A percentile compares a stretch with the other conserved stretches of the same genome.
These are phyloP conservation scores for Gymnocypris eckloni DNA, from an alignment of 2,797 vertebrate species.

Conservation along the genomic window DNA sequence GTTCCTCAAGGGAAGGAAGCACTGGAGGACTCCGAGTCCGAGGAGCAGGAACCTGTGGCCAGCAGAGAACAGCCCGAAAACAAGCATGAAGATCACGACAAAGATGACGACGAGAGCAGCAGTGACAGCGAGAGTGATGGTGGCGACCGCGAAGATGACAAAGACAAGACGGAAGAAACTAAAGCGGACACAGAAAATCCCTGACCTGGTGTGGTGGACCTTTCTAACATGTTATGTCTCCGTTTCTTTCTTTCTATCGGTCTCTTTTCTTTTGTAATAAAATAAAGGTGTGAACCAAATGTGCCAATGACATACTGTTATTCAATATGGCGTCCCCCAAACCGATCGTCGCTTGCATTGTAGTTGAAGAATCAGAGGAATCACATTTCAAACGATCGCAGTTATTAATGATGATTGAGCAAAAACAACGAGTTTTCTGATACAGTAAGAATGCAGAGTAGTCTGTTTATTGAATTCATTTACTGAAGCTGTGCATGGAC, in stretches of 20 bases:
- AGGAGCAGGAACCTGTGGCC: background rate
- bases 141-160: conserved; percentile 9
- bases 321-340: background rate
- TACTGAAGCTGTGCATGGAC: background rate
- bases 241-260: conserved; percentile 42
- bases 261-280: conserved; percentile 57
- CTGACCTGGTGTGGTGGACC: background rate
- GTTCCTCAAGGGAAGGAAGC: conserved; percentile 3
- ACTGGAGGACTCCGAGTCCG: background rate
- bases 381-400: background rate
- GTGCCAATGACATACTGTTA: conserved; percentile 11
- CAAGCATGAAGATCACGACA: conserved; percentile 63
- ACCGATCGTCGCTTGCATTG: background rate
- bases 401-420: background rate
- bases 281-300: conserved; percentile 48
- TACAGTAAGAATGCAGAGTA: background rate
- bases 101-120: conserved; percentile 48
- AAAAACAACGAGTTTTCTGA: background rate
- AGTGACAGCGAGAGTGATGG: conserved; percentile 53
- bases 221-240: background rate
- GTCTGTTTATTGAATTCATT: background rate
- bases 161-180: conserved; percentile 45
- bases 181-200: conserved; percentile 48
- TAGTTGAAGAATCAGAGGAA: background rate
- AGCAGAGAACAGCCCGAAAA: conserved; percentile 7